phyloP scores from a whole-genome alignment of 2,888 invertebrate species.

The Dryococelus australis region DNA sequence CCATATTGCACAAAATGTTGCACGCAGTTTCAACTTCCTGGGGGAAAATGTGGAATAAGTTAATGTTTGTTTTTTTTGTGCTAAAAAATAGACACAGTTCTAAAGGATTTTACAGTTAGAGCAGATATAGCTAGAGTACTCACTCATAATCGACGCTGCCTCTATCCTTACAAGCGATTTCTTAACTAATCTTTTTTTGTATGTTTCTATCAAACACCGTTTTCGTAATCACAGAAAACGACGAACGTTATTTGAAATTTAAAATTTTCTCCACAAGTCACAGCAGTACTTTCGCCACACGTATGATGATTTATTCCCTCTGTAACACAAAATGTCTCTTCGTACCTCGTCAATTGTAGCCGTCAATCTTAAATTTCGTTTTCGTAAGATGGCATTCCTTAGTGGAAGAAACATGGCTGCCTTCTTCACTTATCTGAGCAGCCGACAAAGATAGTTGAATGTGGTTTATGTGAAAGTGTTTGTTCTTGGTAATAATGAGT shows the following conservation, averaged over 20 bases:
- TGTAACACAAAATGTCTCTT: not conserved
- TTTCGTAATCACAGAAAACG: too few relatives aligned
- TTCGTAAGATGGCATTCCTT: not conserved
- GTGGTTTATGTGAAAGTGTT: not conserved
- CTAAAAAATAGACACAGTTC: too few relatives aligned
- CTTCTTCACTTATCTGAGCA: not conserved
- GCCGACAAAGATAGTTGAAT: constrained; percentile 6
- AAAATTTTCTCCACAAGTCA: not conserved
- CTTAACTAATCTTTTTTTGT: too few relatives aligned
- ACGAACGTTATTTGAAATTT: not conserved
- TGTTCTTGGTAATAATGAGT: not conserved
- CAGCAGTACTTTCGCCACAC: too few relatives aligned
- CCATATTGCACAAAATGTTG: not conserved
- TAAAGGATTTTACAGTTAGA: not conserved
- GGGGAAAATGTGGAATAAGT: not conserved
- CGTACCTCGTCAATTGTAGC: not conserved
- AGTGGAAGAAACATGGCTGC: not conserved
- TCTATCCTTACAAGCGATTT: too few relatives aligned
- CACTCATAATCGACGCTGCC: too few relatives aligned
- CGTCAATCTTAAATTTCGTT: not conserved
- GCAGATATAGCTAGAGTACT: too few relatives aligned
- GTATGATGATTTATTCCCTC: not conserved
- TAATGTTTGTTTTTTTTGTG: too few relatives aligned
- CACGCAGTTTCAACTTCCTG: not conserved
- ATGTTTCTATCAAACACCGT: too few relatives aligned